These are phyloP conservation scores for Galemys pyrenaicus DNA, from an alignment of 2,113 vertebrate species.

Conservation along the genomic window DNA sequence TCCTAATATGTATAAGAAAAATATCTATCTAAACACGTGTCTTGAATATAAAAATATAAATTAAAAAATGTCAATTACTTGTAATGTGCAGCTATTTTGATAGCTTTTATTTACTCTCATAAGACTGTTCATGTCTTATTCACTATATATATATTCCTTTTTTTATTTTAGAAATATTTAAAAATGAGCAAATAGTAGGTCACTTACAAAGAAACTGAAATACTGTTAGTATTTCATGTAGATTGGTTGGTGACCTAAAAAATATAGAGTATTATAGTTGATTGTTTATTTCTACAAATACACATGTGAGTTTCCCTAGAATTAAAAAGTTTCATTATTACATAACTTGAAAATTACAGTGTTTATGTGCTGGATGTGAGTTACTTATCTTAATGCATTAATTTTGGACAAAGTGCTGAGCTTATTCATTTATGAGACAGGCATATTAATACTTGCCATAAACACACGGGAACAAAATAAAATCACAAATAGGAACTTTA, in stretches of 20 bases:
- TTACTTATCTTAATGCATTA: not conserved
- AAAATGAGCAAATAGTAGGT: not conserved
- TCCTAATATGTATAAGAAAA: constrained; percentile 9
- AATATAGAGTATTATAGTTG: not conserved
- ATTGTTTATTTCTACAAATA: not conserved
- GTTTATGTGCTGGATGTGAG: not conserved
- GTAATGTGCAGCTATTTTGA: not conserved
- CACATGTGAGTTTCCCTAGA: not conserved
- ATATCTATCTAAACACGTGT: not conserved
- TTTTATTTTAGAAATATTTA: constrained; percentile 17
- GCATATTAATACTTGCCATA: not conserved
- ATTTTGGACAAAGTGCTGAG: not conserved
- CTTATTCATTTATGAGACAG: not conserved
- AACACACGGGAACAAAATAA: not conserved
- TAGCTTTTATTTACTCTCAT: not conserved
- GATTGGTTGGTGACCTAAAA: not conserved
- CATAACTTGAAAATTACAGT: not conserved
- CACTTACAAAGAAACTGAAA: not conserved
- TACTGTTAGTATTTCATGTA: not conserved
- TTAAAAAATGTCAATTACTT: not conserved
- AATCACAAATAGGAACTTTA: constrained; percentile 5
- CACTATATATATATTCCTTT: not conserved
- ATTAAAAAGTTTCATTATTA: not conserved
- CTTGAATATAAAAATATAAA: not conserved
- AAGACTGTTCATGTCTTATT: not conserved